Conservation (phyloP, 2,113 vertebrate species). For the Indri indri region DNA sequence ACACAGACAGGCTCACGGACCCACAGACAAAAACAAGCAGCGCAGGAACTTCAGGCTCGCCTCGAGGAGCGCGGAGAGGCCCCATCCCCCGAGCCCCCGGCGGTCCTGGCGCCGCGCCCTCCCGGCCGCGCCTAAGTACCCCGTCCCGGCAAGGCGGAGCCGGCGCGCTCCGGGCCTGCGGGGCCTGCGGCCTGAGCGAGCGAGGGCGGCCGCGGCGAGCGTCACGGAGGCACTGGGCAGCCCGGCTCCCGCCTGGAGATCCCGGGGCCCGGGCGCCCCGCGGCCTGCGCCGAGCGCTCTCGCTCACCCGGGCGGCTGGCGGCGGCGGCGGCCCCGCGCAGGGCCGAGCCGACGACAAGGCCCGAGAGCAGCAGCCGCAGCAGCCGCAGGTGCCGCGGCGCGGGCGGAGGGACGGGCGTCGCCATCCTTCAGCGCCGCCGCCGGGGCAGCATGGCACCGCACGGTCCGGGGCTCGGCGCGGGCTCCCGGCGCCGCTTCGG, state of each 20-base stretch:
- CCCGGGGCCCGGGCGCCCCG: background rate
- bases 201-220: background rate
- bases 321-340: conserved; percentile 58
- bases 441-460: conserved; percentile 73
- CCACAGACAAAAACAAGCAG: background rate
- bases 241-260: background rate
- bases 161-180: background rate
- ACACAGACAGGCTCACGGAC: background rate
- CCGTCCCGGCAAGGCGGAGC: background rate
- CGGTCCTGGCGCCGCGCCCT: background rate
- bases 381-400: conserved; percentile 69
- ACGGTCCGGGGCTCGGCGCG: background rate
- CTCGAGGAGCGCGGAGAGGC: background rate
- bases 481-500: background rate
- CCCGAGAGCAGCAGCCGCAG: conserved; percentile 73
- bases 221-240: background rate
- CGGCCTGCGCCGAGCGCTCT: background rate
- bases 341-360: conserved; percentile 64
- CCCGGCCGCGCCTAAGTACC: background rate
- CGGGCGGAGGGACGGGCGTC: conserved; percentile 68
- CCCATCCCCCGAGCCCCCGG: background rate
- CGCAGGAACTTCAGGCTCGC: background rate
- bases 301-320: conserved; percentile 69
- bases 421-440: conserved; percentile 73
- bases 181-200: background rate